Conservation (phyloP, 2,113 vertebrate genomes). For the Austrofundulus limnaeus region DNA sequence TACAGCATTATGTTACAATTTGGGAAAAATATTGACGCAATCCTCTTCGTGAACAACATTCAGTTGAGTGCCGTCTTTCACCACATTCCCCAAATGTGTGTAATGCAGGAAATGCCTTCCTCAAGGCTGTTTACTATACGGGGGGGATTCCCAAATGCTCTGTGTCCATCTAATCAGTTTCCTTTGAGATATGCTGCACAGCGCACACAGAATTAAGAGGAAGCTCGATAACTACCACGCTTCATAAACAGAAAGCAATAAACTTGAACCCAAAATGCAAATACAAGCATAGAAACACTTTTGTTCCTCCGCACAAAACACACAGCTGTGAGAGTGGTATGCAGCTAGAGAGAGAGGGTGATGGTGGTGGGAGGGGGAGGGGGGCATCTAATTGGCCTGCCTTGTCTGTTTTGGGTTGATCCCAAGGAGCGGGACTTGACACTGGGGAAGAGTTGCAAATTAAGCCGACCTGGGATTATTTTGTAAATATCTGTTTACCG, state of each 20-base stretch:
- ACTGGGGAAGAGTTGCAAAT: constrained; percentile 73
- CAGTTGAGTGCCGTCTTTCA: constrained; percentile 10
- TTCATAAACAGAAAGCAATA: not conserved
- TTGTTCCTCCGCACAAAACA: constrained; percentile 12
- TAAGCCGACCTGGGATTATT: constrained; percentile 81
- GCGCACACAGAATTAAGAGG: constrained; percentile 30
- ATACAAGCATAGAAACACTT: constrained; percentile 10
- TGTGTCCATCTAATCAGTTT: constrained; percentile 35
- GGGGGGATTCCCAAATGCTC: constrained; percentile 55
- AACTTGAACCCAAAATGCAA: not conserved
- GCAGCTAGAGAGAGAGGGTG: not conserved
- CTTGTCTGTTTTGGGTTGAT: constrained; percentile 44
- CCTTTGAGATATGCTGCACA: constrained; percentile 52
- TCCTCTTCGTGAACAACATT: not conserved
- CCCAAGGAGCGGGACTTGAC: constrained; percentile 49
- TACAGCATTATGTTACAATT: not conserved
- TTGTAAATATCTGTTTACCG: constrained; percentile 82
- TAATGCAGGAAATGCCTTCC: constrained; percentile 44
- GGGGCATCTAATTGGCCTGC: constrained; percentile 61
- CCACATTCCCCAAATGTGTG: constrained; percentile 18
- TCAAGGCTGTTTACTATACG: constrained; percentile 28
- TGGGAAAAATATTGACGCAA: not conserved
- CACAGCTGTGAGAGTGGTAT: constrained; percentile 17
- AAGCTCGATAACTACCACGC: constrained; percentile 25
- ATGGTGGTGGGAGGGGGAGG: not conserved